Percentiles rank a stretch among this genome's conserved stretches.
phyloP scores from a whole-genome alignment of 2,888 invertebrate species.

The Mesopsocus fuscifrons region DNA sequence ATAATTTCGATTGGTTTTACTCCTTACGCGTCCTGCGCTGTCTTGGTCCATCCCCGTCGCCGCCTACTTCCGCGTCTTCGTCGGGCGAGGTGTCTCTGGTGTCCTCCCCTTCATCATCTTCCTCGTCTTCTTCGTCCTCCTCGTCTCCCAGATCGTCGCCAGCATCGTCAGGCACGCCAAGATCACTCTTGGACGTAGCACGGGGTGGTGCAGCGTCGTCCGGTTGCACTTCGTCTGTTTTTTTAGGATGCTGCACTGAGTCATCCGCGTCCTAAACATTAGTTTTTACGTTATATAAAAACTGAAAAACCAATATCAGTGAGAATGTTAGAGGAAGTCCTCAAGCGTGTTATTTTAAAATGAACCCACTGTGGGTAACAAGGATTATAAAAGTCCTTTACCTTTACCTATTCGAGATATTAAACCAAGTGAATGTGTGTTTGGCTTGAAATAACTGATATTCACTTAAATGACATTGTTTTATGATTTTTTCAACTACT shows the following conservation, averaged over 20 bases:
- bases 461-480: no score
- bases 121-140: conserved; percentile 22
- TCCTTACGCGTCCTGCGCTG: conserved; percentile 19
- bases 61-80: conserved; percentile 14
- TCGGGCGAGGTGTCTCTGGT: conserved; percentile 18
- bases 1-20: conserved; percentile 16
- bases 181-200: conserved; percentile 21
- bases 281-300: conserved; percentile 17
- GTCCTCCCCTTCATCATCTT: conserved; percentile 21
- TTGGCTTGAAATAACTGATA: no score
- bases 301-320: no score
- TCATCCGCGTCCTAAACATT: conserved; percentile 28
- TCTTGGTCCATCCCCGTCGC: conserved; percentile 16
- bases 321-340: background rate
- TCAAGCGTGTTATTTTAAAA: no score
- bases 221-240: conserved; percentile 47
- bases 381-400: no score
- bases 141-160: conserved; percentile 16
- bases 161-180: conserved; percentile 18
- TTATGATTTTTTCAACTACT: no score
- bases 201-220: conserved; percentile 35
- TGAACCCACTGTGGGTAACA: no score
- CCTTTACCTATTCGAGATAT: no score
- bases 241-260: conserved; percentile 37
- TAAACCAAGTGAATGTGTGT: no score